Evolutionary conservation across 92 coral and sea anemone genomes (phyloP), one percentile per base, ranked within the genome.

Genomic region (Micromussa lordhowensis): DNA sequence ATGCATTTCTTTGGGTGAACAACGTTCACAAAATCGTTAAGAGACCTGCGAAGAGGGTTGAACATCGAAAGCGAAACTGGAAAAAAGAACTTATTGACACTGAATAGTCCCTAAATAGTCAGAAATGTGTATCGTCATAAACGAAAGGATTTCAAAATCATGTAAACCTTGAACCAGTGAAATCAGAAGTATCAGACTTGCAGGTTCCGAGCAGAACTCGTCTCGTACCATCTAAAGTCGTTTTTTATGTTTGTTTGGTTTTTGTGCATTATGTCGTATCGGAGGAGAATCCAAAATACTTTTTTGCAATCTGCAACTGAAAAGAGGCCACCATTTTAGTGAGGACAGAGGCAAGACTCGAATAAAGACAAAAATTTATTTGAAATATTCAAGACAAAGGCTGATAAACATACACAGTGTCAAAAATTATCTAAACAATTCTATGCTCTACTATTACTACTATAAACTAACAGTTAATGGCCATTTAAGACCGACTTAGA

Each of bases 391-490:
- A 1, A 53, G 6, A 3, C 14, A 53, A 53, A n/a, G n/a, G 57
- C 57, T 53, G n/a, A n/a, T n/a, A n/a, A n/a, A n/a, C n/a, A n/a
- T n/a, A n/a, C n/a, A n/a, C n/a, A n/a, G n/a, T 53, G 32, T 30
- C 4, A 71, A 71, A 34, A 13, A 71, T 28, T 71, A 71, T 28
- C 76, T 71, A 28, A 71, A 53, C 57, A 3, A 53, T 9, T 53
- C 57, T 53, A 57, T 57, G 63, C 5, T 17, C 26, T 74, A 74
- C 26, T 4, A 75, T 38, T 44, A 38, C 18, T 77, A 40, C 58
- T 22, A 77, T 48, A 34, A 61, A 49, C 12, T 77, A 77, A 77
- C 80, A 77, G 80, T 77, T 12, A 77, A 77, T 77, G 80, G 80
- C 80, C 80, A 38, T 12, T 34, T 38, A 40, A 7, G 80, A 63